Evolutionary conservation across 2,888 invertebrate genomes (phyloP).

Genomic region (Ennomos fuscantarius): DNA sequence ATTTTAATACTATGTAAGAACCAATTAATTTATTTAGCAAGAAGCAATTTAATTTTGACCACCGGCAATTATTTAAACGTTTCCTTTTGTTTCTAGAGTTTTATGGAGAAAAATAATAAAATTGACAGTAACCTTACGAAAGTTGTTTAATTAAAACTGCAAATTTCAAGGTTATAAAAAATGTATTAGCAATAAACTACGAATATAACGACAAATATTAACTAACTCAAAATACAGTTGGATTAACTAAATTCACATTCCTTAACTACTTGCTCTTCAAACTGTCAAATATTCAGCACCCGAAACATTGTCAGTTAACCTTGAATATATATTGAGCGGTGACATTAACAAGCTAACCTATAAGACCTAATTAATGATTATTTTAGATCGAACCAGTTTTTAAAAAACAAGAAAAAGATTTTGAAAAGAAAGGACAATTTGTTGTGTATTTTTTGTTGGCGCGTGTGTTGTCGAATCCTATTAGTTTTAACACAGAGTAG

Average conservation of each 20-base stretch:
- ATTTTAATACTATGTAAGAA: too few species aligned
- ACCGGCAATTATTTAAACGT: too few species aligned
- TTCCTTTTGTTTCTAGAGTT: background rate
- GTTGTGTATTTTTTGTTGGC: too few species aligned
- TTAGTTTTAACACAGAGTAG: too few species aligned
- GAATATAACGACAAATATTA: slow-evolving; percentile 41
- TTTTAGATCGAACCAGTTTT: slow-evolving; percentile 1
- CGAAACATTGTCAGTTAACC: slow-evolving; percentile 1
- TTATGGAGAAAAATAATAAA: background rate
- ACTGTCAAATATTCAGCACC: slow-evolving; percentile 12
- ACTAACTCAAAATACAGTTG: slow-evolving; percentile 29
- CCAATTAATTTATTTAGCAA: too few species aligned
- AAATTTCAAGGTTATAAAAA: slow-evolving; percentile 56
- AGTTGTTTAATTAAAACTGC: slow-evolving; percentile 32
- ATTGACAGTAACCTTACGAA: background rate
- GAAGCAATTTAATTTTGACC: too few species aligned
- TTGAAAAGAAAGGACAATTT: too few species aligned
- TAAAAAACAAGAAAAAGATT: background rate
- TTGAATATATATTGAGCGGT: slow-evolving; percentile 11
- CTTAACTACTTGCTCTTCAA: background rate
- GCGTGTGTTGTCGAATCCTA: too few species aligned
- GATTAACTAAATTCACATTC: slow-evolving; percentile 4
- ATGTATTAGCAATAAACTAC: slow-evolving; percentile 60
- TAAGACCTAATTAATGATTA: background rate
- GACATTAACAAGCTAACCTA: slow-evolving; percentile 3